Conservation (phyloP, 53 echinoderm and acorn worm genomes). For the Arbacia lixula region DNA sequence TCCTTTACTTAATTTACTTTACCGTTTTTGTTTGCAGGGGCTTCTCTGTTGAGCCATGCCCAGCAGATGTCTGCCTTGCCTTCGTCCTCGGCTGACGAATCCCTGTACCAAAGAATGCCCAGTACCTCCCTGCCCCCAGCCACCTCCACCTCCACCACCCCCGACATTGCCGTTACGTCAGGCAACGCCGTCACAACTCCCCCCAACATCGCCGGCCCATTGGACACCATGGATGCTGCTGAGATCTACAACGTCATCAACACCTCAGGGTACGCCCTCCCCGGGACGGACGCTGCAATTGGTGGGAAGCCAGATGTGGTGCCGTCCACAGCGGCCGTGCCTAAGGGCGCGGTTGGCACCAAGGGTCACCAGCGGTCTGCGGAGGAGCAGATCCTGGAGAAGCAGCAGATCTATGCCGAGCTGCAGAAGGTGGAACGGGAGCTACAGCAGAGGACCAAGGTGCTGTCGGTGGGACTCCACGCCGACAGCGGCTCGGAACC, state of each 20-base stretch:
- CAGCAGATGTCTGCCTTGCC: constrained; percentile 17
- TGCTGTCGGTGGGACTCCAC: constrained; percentile 62
- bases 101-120: constrained; percentile 69
- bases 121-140: constrained; percentile 51
- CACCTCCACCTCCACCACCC: neutral
- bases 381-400: constrained; percentile 97
- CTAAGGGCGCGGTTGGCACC: neutral
- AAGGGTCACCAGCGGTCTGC: constrained; percentile 61
- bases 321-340: neutral
- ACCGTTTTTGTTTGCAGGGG: constrained; percentile 14
- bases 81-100: constrained; percentile 14
- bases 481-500: constrained; percentile 40
- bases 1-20: neutral
- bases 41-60: constrained; percentile 38
- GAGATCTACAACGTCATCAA: constrained; percentile 24
- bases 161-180: constrained; percentile 2
- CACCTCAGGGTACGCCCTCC: constrained; percentile 50
- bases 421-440: constrained; percentile 94
- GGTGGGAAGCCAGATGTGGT: constrained; percentile 18
- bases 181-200: too few relatives aligned
- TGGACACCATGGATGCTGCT: constrained; percentile 24
- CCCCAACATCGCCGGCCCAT: constrained; percentile 16
- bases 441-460: constrained; percentile 81
- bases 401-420: constrained; percentile 95
- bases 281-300: constrained; percentile 41